phyloP scores from a whole-genome alignment of 2,797 vertebrate species.

The Phataginus tricuspis region DNA sequence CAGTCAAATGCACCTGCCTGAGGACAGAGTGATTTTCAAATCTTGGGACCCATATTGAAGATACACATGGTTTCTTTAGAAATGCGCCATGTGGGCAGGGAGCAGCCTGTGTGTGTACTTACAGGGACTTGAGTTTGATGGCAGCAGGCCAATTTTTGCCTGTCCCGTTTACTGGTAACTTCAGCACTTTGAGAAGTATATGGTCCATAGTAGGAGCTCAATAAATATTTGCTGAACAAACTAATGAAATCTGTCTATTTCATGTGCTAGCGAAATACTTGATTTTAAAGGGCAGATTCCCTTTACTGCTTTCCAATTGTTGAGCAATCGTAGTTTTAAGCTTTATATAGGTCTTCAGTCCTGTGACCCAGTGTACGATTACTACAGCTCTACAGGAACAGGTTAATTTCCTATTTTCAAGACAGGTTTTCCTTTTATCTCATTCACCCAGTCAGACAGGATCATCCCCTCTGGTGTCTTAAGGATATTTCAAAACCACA shows the following conservation, averaged over 20 bases:
- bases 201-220: not conserved
- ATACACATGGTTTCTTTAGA: not conserved
- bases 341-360: not conserved
- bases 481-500: slow-evolving; percentile 76
- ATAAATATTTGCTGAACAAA: not conserved
- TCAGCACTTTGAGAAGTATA: not conserved
- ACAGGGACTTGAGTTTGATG: not conserved
- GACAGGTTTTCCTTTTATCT: slow-evolving; percentile 57
- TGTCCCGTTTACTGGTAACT: not conserved
- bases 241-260: not conserved
- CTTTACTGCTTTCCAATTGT: not conserved
- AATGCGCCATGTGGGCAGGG: not conserved
- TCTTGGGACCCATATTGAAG: not conserved
- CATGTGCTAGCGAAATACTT: not conserved
- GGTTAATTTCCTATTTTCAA: slow-evolving; percentile 64
- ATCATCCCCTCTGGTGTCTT: slow-evolving; percentile 43
- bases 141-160: not conserved
- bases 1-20: not conserved
- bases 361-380: not conserved
- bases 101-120: not conserved
- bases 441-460: slow-evolving; percentile 58
- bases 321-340: not conserved
- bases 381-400: slow-evolving; percentile 18
- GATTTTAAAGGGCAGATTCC: not conserved
- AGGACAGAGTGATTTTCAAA: not conserved